Evolutionary conservation across 2,113 vertebrate genomes (phyloP).

Genomic region (Accipiter virgatus): DNA sequence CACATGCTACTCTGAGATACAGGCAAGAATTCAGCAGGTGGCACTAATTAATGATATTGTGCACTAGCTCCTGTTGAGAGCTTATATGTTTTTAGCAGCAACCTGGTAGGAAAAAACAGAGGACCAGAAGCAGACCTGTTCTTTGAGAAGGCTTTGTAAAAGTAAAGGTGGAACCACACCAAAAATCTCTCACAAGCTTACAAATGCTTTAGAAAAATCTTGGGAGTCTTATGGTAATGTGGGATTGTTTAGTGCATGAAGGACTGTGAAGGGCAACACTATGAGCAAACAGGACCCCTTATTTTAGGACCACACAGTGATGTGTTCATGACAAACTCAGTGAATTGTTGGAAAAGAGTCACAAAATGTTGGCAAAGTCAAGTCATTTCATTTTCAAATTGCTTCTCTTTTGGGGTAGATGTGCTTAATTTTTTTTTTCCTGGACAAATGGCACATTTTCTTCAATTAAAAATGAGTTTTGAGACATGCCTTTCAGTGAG

Average conservation of each 20-base stretch:
- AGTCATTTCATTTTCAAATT: neutral
- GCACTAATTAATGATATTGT: conserved; percentile 3
- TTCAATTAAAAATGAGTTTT: neutral
- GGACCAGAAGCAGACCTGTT: neutral
- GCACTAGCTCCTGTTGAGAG: neutral
- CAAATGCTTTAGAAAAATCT: neutral
- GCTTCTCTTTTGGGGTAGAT: neutral
- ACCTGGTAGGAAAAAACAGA: neutral
- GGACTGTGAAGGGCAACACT: neutral
- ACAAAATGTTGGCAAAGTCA: neutral
- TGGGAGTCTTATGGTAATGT: neutral
- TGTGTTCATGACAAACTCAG: neutral
- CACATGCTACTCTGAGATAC: neutral
- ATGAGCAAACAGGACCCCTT: neutral
- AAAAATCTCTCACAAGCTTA: neutral
- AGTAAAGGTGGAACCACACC: neutral
- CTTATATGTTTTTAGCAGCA: neutral
- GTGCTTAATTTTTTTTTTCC: neutral
- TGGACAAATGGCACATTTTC: neutral
- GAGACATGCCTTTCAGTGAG: neutral
- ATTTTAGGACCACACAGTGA: neutral
- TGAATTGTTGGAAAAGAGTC: neutral
- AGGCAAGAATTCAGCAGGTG: neutral
- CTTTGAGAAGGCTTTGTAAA: neutral
- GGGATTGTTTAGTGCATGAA: neutral